Percentiles rank a stretch among this genome's conserved stretches.
Evolutionary conservation across 1,140 invertebrate species (phyloP).

Genomic region (roundworm (Caenorhabditis elegans)): WBcel235 BX284605.5:5953501-5954000

Average conservation of each 20-base stretch:
- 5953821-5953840: not conserved
- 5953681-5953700: not conserved
- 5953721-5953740: not conserved
- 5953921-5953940: not conserved
- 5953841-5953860: not conserved
- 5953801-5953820: no score
- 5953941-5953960: conserved; percentile 1
- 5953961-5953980: not conserved
- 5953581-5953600: not conserved
- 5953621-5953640: not conserved
- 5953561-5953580: not conserved
- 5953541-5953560: no score
- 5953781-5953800: no score
- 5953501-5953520: not conserved
- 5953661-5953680: not conserved
- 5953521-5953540: not conserved
- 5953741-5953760: not conserved
- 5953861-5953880: conserved; percentile 20
- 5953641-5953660: not conserved
- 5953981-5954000: not conserved
- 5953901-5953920: not conserved
- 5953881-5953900: not conserved
- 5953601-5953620: not conserved
- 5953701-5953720: not conserved
- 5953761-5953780: no score